Base-by-base conservation (phyloP, 2,797 vertebrate genomes). In the Odontamblyopus lacepedii region DNA sequence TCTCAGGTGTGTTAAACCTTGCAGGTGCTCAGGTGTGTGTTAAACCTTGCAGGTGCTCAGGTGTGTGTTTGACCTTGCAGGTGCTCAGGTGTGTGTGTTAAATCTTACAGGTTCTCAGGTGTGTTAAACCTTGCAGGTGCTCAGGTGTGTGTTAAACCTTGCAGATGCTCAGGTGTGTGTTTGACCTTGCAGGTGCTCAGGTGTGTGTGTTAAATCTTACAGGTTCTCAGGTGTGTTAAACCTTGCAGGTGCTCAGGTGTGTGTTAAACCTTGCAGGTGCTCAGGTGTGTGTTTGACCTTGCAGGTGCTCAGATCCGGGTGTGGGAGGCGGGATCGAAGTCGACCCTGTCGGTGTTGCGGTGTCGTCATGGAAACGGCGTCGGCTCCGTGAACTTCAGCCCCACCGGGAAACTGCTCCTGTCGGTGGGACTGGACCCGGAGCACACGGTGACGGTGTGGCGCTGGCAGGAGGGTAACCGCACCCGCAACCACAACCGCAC, bases 261-360 rank as follows among this genome's bases (percentile, higher is more conserved):
- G 23, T 23, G 23, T 23, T 23, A 23, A 23, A 23, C 23, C 23
- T 23, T 23, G 23, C 23, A 23, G 23, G 23, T 23, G 23, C 23
- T 23, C 23, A 23, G 23, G 23, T 8, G 32, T 35, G 32, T 35
- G 32, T 35, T 35, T 3, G 6, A 35, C 32, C 4, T 87, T 98
- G 97, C 97, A 59, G 56, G 9, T 26, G 26, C 98, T 0, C 97
- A 95, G 11, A 96, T 99, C 87, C 97, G 98, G 0, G 74, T 99
- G 26, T 99, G 98, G 98, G 98, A 99, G 8, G 97, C 96, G 70
- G 92, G 97, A 94, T 96, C 91, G 74, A 99, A 98, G 73, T 96
- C 97, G 91, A 99, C 97, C 0, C 87, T 99, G 26, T 98, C 98
- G 41, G 95, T 99, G 89, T 95, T 99, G 32, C 95, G 97, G 19